Evolutionary conservation across 2,113 vertebrate species (phyloP), one percentile per base, ranked within the genome.

Genomic region (Zapus hudsonius): DNA sequence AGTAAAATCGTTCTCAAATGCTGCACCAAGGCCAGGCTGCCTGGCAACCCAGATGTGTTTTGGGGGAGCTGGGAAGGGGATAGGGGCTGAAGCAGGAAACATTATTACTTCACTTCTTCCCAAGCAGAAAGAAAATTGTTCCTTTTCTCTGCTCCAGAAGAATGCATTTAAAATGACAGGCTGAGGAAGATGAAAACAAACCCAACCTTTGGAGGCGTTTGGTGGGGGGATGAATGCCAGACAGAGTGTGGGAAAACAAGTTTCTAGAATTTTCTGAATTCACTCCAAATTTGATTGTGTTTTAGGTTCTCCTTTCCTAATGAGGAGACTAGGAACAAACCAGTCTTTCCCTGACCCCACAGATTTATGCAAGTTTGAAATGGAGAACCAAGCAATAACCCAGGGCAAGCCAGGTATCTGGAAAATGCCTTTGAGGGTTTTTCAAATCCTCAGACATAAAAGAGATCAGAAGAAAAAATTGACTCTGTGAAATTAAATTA

Each of bases 61-160:
- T 29, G 88, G 69, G n/a, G 73, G 59, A 36, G 64, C 13, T 0
- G 36, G 38, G 52, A 61, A 19, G 84, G 75, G 87, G 82, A n/a
- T 9, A 0, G 23, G 63, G 63, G 22, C 47, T 2, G 5, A 31
- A 44, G 91, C 89, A 91, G 88, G 88, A 90, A 78, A 74, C 44
- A n/a, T 61, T 31, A 94, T 83, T 93, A 89, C 93, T 94, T 72
- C 69, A 20, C 94, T 92, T 92, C 80, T 92, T 94, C 72, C 86
- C 93, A 42, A 96, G 95, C 83, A 87, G 94, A 93, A 89, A 93
- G 94, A 87, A 96, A 94, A 89, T 89, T 59, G 78, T 73, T 80
- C 79, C 92, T 94, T 84, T 94, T 90, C 85, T 91, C 93, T 20
- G 66, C 67, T 93, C 91, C 88, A 83, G 91, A 57, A 94, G 83